Evolutionary conservation across 2,888 invertebrate genomes (phyloP), one percentile per base, ranked within the genome.

Genomic region (Cotesia congregata): DNA sequence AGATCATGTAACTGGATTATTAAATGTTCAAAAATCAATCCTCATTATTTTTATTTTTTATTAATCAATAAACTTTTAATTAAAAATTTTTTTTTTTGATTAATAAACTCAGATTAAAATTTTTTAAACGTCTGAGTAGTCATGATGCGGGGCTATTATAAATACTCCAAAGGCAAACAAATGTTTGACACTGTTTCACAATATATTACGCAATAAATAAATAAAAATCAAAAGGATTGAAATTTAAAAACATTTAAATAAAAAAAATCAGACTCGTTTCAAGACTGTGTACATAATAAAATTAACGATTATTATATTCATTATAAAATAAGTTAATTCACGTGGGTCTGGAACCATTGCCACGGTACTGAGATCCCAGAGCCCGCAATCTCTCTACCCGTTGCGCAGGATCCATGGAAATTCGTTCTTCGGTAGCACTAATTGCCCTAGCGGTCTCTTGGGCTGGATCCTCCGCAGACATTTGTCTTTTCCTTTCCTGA

Each of bases 301-400:
- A 70, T 67, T 20, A 40, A 9, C 50, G 12, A 50, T 12, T 7
- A 2, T 50, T 50, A 50, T 6, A 12, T 50, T 12, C 7, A 50
- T 50, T 12, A 50, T 2, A 12, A 50, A 12, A 50, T 12, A 12
- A 50, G 12, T 50, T 4, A 15, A 80, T 83, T 88, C 84, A 88
- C 83, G 85, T 83, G 76, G 84, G 83, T 81, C 86, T 88, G 73
- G 87, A 84, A 74, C 87, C 82, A 64, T 83, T 84, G 64, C 83
- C 84, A 82, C 83, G 83, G 83, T 85, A 87, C 74, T 88, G 86
- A 75, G 88, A 87, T 84, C 88, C 88, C 39, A 87, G 83, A 68
- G 83, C 85, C 83, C 88, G 81, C 68, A 88, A 81, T 83, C 86
- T 89, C 81, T 89, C 88, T 74, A 89, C 84, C 83, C 88, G 87